These are phyloP conservation scores for Bombus soroeensis DNA, from an alignment of 1,140 invertebrate genomes.

Conservation along the genomic window DNA sequence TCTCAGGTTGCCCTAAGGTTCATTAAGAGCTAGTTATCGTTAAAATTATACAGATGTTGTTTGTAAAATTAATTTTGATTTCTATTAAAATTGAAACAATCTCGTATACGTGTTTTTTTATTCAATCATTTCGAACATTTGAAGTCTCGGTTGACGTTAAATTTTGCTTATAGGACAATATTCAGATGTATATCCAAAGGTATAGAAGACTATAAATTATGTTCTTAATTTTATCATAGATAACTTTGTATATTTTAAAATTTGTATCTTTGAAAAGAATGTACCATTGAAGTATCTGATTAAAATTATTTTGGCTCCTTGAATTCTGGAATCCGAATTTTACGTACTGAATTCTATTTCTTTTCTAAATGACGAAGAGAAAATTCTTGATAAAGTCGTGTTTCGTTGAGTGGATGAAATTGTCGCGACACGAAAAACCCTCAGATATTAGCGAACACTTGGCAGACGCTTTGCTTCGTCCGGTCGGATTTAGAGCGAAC, in stretches of 20 bases:
- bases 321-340: not conserved
- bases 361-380: not conserved
- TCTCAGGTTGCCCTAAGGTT: no score
- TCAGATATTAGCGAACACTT: slow-evolving; percentile 6
- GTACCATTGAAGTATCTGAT: not conserved
- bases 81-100: no score
- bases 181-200: not conserved
- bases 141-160: no score
- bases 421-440: slow-evolving; percentile 2
- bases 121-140: no score
- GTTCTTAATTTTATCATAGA: not conserved
- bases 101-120: no score
- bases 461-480: slow-evolving; percentile 8
- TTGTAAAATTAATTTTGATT: no score
- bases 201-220: not conserved
- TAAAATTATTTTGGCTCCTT: not conserved
- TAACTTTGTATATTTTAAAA: not conserved
- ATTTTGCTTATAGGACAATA: no score
- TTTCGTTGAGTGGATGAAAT: not conserved
- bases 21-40: no score
- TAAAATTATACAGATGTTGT: no score
- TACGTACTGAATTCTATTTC: not conserved
- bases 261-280: not conserved
- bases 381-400: not conserved
- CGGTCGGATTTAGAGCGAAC: slow-evolving; percentile 8